Conservation (phyloP, 2,888 invertebrate species). For the Drosophila picticornis region DNA sequence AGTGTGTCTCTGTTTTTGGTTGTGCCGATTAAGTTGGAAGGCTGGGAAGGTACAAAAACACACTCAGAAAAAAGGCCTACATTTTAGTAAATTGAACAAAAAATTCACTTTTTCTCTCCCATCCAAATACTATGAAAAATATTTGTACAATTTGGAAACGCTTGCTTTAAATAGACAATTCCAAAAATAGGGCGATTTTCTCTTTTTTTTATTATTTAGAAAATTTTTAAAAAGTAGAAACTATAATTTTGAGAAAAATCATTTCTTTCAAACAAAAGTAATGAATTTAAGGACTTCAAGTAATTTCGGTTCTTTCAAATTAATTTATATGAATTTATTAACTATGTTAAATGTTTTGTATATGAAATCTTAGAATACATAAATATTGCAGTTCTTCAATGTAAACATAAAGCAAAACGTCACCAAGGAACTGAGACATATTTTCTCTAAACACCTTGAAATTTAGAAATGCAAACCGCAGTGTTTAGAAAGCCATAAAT, state of each 20-base stretch:
- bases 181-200: neutral
- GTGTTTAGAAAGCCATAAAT: neutral
- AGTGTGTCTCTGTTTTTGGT: constrained; percentile 4
- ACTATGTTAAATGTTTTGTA: neutral
- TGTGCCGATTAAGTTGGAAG: constrained; percentile 31
- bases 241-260: neutral
- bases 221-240: neutral
- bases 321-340: too few relatives aligned
- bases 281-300: too few relatives aligned
- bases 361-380: neutral
- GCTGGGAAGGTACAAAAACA: neutral
- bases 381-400: too few relatives aligned
- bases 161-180: neutral
- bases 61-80: neutral
- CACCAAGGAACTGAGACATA: neutral
- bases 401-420: too few relatives aligned
- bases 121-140: neutral
- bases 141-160: neutral
- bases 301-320: too few relatives aligned
- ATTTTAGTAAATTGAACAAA: neutral
- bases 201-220: neutral
- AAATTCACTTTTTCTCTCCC: neutral
- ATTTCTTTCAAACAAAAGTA: too few relatives aligned
- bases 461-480: neutral
- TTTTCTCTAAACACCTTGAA: neutral